These are phyloP conservation scores for Prosopocoilus inquinatus DNA, from an alignment of 2,888 invertebrate genomes.

Conservation along the genomic window DNA sequence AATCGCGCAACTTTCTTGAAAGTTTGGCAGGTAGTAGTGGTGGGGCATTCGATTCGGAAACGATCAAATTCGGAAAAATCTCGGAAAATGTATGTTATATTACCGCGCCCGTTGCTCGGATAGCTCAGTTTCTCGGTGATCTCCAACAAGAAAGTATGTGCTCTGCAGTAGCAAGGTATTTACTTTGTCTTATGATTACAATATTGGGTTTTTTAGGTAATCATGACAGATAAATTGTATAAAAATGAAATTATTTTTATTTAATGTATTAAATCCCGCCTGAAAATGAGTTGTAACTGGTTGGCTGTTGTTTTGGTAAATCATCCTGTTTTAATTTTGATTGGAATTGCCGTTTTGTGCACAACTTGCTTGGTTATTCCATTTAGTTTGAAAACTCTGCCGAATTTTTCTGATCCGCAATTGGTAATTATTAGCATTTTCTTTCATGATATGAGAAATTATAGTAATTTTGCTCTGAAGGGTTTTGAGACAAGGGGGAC, in stretches of 20 bases:
- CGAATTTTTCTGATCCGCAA: slow-evolving; percentile 85
- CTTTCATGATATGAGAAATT: neutral
- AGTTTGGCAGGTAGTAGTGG: too few relatives aligned
- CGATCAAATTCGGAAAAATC: too few relatives aligned
- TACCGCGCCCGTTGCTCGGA: too few relatives aligned
- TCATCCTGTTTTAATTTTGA: slow-evolving; percentile 65
- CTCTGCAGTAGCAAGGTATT: too few relatives aligned
- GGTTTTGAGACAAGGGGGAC: slow-evolving; percentile 95
- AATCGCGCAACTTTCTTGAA: too few relatives aligned
- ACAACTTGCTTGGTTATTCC: slow-evolving; percentile 66
- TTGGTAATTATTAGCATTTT: slow-evolving; percentile 56
- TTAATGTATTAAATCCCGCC: neutral
- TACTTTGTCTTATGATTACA: too few relatives aligned
- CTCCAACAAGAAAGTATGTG: too few relatives aligned
- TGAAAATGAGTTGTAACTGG: slow-evolving; percentile 51
- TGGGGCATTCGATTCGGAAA: too few relatives aligned
- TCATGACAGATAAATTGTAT: neutral
- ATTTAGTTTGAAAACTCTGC: slow-evolving; percentile 62
- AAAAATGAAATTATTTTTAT: neutral
- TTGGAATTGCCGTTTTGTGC: slow-evolving; percentile 62
- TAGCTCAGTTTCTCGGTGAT: too few relatives aligned
- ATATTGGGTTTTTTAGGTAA: too few relatives aligned
- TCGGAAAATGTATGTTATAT: too few relatives aligned
- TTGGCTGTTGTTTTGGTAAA: slow-evolving; percentile 66
- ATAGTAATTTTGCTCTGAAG: slow-evolving; percentile 47